Percentiles rank a stretch among this genome's conserved stretches.
Conservation (phyloP, 2,797 vertebrate species). For the Crocidura indochinensis region DNA sequence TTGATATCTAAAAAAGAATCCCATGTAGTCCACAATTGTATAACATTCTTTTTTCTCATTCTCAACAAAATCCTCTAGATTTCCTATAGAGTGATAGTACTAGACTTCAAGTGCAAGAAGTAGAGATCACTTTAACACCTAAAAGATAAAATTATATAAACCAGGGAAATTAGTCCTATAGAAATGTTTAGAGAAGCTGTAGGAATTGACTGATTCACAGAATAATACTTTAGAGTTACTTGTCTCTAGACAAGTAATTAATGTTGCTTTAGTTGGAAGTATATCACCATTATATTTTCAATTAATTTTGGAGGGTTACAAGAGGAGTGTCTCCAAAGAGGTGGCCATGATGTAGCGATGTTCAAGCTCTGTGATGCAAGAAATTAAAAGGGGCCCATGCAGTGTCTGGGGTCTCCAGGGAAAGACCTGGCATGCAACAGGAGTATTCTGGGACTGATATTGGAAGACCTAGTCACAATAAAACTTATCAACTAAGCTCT, state of each 20-base stretch:
- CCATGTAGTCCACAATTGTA: neutral
- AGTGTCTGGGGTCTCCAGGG: no score
- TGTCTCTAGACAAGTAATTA: neutral
- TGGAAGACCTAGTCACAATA: no score
- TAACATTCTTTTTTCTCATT: neutral
- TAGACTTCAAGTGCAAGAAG: slow-evolving; percentile 7
- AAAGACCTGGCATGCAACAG: no score
- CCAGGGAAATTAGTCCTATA: neutral
- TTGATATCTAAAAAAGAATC: neutral
- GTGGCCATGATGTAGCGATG: neutral
- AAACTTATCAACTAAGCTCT: no score
- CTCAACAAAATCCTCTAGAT: neutral
- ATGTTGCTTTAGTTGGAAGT: neutral
- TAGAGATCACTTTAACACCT: neutral
- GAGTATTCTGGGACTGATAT: no score
- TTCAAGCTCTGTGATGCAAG: neutral
- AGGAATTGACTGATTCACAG: neutral
- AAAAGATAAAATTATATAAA: neutral
- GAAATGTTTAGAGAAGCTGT: neutral
- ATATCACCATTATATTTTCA: neutral
- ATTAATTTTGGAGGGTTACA: neutral
- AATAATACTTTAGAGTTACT: neutral
- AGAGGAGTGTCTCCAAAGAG: neutral
- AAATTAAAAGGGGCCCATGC: no score
- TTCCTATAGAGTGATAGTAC: neutral